Conservation (phyloP, 2,888 invertebrate genomes). For the Carpatolechia fugitivella region DNA sequence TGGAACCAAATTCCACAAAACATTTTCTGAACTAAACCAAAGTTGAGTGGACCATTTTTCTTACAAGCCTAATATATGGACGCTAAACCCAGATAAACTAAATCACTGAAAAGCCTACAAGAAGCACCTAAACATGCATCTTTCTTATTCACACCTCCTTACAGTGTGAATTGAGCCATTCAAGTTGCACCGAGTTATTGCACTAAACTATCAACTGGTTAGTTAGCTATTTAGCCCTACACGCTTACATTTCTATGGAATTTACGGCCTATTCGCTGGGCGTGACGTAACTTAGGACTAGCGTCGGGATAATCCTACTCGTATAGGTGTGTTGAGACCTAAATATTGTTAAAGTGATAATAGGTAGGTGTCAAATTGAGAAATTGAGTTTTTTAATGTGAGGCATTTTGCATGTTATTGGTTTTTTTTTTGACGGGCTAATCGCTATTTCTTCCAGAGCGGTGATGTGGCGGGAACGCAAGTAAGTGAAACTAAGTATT, state of each 20-base stretch:
- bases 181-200: conserved; percentile 37
- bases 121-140: conserved; percentile 18
- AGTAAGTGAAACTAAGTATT: no score
- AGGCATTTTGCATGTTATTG: no score
- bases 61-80: background rate
- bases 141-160: conserved; percentile 18
- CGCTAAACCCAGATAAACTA: background rate
- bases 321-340: background rate
- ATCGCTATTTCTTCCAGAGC: no score
- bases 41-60: no score
- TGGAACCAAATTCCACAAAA: no score
- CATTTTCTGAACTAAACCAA: no score
- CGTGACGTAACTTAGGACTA: conserved; percentile 15
- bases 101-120: background rate
- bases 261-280: conserved; percentile 12
- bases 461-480: no score
- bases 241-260: conserved; percentile 17
- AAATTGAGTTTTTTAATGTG: background rate
- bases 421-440: background rate
- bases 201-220: conserved; percentile 39
- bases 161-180: conserved; percentile 38
- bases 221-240: conserved; percentile 12
- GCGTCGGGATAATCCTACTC: background rate
- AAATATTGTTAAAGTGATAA: background rate
- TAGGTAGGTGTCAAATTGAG: background rate